Base-by-base conservation (phyloP, 2,113 vertebrate genomes). In the Eptesicus fuscus region DNA sequence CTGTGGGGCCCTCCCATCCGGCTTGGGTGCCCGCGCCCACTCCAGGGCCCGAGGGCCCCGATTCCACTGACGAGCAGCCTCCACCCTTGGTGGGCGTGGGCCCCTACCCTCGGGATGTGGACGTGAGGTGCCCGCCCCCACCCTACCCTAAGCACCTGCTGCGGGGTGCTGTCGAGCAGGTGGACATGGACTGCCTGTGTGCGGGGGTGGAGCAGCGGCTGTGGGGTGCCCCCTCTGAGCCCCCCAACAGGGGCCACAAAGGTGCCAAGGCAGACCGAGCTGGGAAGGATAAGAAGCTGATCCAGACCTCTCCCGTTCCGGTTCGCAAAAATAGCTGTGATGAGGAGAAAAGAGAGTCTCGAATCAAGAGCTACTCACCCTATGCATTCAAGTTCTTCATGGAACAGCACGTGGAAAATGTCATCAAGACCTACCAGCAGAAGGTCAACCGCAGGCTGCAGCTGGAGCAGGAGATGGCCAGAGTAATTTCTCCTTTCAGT, bases 311-410 rank as follows among this genome's bases (percentile, higher is more conserved):
- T 0, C 99, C 99, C 0, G 99, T 99, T 20, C 99, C 99, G 0
- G 99, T 99, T 70, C 98, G 99, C 65, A 99, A 99, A 97, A 99
- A 98, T 17, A 98, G 99, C 83, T 99, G 98, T 14, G 99, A 99
- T 44, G 99, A 99, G 90, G 99, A 99, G 96, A 99, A 99, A 98
- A 98, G 99, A 67, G 99, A 99, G 93, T 99, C 99, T 0, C 99
- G 99, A 84, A 99, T 99, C 97, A 99, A 99, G 97, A 99, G 99
- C 96, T 99, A 99, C 97, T 99, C 99, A 0, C 99, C 99, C 0
- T 99, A 99, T 42, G 99, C 99, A 37, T 99, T 99, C 95, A 99
- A 99, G 97, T 99, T 99, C 98, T 99, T 99, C 98, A 99, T 99
- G 99, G 99, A 99, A 96, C 99, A 99, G 92, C 99, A 99, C 18